Percentiles rank a stretch among this genome's conserved stretches.
Evolutionary conservation across 2,888 invertebrate genomes (phyloP).

Genomic region (Lucinisca nassula): DNA sequence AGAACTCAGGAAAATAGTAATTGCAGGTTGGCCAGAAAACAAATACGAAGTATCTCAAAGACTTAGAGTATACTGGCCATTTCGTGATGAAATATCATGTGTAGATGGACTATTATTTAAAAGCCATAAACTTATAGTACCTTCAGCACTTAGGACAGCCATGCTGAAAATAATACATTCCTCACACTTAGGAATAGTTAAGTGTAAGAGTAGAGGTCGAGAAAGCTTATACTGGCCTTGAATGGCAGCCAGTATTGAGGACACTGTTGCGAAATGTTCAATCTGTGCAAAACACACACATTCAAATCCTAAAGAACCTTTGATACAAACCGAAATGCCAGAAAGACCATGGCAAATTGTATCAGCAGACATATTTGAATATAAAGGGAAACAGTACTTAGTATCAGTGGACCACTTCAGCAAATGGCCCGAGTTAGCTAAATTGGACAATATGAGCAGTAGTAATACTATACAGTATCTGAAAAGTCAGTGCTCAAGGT

Average conservation of each 20-base stretch:
- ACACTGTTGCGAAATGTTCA: slow-evolving; percentile 30
- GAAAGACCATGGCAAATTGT: slow-evolving; percentile 39
- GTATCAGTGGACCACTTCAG: slow-evolving; percentile 69
- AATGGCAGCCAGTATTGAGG: slow-evolving; percentile 30
- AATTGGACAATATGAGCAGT: no score
- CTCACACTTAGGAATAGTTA: slow-evolving; percentile 31
- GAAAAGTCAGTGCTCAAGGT: no score
- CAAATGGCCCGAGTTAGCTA: slow-evolving; percentile 69
- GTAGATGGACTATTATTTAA: slow-evolving; percentile 26
- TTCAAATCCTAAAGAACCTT: slow-evolving; percentile 32
- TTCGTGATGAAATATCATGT: slow-evolving; percentile 27
- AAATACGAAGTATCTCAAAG: background rate
- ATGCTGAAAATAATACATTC: slow-evolving; percentile 45
- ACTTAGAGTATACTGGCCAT: slow-evolving; percentile 28
- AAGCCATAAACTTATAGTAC: slow-evolving; percentile 38
- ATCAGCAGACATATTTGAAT: slow-evolving; percentile 31
- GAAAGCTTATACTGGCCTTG: slow-evolving; percentile 37
- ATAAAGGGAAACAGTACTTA: slow-evolving; percentile 46
- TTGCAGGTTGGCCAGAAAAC: slow-evolving; percentile 30
- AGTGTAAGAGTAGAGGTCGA: slow-evolving; percentile 36
- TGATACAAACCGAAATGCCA: slow-evolving; percentile 21
- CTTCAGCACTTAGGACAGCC: slow-evolving; percentile 29
- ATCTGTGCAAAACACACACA: slow-evolving; percentile 29
- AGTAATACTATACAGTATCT: no score
- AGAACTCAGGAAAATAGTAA: background rate